Evolutionary conservation across 2,888 invertebrate species (phyloP).

Genomic region (Octonoba sinensis): DNA sequence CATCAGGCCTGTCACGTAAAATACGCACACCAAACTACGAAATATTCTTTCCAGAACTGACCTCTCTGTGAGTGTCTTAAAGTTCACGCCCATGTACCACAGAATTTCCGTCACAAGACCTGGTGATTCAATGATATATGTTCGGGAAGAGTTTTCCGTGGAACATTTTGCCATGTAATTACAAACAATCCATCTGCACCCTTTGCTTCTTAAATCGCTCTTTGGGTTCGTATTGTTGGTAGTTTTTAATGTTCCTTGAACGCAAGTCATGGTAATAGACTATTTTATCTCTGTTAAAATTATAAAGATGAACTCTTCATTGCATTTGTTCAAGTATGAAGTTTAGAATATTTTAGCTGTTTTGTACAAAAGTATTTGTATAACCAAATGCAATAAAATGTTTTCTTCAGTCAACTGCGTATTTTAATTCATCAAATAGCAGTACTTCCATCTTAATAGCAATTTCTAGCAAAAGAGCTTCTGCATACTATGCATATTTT

Average conservation of each 20-base stretch:
- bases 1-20: slow-evolving; percentile 28
- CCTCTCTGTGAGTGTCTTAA: slow-evolving; percentile 1
- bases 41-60: slow-evolving; percentile 17
- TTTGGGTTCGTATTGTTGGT: slow-evolving; percentile 8
- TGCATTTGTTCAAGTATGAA: no score
- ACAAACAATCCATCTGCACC: slow-evolving; percentile 2
- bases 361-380: no score
- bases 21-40: slow-evolving; percentile 12
- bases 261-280: slow-evolving; percentile 9
- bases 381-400: no score
- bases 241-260: neutral
- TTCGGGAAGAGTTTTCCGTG: neutral
- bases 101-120: slow-evolving; percentile 37
- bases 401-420: no score
- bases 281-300: neutral
- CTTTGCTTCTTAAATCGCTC: neutral
- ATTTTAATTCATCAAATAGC: no score
- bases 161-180: neutral
- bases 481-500: no score
- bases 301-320: no score
- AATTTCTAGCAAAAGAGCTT: no score
- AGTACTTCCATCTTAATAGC: no score
- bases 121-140: slow-evolving; percentile 22
- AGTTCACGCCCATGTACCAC: slow-evolving; percentile 46
- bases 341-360: no score